A percentile compares a stretch with the other conserved stretches of the same genome.
Evolutionary conservation across 2,113 vertebrate genomes (phyloP).

Genomic region (Bufo bufo): DNA sequence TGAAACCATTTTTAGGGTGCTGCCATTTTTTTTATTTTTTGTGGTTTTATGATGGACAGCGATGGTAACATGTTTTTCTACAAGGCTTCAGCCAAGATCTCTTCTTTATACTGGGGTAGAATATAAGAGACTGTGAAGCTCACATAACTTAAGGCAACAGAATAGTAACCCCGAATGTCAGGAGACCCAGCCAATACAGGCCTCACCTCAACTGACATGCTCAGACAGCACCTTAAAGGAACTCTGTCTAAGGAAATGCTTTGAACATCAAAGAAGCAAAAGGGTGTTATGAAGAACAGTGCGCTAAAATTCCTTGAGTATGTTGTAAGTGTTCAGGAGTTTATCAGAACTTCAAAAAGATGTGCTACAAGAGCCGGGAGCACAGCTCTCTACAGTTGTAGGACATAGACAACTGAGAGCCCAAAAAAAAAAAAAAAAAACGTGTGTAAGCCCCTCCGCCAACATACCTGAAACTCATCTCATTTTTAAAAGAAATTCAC

Average conservation of each 20-base stretch:
- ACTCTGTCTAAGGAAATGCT: not conserved
- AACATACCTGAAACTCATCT: not conserved
- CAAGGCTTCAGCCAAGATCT: not conserved
- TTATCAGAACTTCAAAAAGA: not conserved
- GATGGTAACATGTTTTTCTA: no score
- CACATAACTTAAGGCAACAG: not conserved
- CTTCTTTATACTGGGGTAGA: not conserved
- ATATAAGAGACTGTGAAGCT: not conserved
- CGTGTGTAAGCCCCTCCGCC: not conserved
- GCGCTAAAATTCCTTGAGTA: not conserved
- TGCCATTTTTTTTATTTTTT: no score
- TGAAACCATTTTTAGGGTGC: no score
- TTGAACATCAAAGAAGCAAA: not conserved
- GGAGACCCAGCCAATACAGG: not conserved
- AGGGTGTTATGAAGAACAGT: not conserved
- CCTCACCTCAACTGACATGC: not conserved
- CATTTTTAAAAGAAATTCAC: no score
- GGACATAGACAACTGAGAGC: not conserved
- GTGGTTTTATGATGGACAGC: no score
- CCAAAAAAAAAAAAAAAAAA: not conserved
- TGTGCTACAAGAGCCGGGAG: not conserved
- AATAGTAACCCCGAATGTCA: not conserved
- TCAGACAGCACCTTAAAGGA: not conserved
- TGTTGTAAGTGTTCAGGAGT: not conserved
- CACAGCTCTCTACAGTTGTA: not conserved